These are phyloP conservation scores for Gallinago jamesoni DNA, from an alignment of 2,113 vertebrate genomes.

Conservation along the genomic window DNA sequence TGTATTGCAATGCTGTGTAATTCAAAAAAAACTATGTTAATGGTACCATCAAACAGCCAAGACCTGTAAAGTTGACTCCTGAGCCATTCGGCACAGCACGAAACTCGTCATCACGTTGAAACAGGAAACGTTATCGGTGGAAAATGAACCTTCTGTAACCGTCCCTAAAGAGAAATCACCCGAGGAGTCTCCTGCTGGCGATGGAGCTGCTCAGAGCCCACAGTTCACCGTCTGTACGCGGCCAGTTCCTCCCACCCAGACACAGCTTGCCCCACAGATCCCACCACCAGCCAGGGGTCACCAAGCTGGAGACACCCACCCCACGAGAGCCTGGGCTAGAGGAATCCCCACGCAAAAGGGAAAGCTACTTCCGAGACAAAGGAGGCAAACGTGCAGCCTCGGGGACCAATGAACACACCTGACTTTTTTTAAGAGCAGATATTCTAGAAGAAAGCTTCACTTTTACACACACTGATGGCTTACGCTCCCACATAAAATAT, in stretches of 20 bases:
- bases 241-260: background rate
- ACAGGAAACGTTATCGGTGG: background rate
- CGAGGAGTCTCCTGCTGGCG: background rate
- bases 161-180: background rate
- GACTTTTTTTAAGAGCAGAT: background rate
- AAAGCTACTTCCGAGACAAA: background rate
- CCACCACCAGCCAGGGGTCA: background rate
- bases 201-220: fast-evolving
- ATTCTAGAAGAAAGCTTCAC: background rate
- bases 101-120: background rate
- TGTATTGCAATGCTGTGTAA: slow-evolving; percentile 37
- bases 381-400: background rate
- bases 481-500: background rate
- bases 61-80: slow-evolving; percentile 18
- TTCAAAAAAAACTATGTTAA: background rate
- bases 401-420: background rate
- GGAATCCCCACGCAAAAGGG: background rate
- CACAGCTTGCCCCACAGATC: background rate
- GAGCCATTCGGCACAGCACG: background rate
- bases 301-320: background rate
- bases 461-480: slow-evolving; percentile 47
- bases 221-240: background rate
- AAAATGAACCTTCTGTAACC: background rate
- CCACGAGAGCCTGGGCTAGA: background rate
- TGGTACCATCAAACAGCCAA: slow-evolving; percentile 57